Conservation (phyloP, 1,140 invertebrate species). For the Drosophila pseudoananassae region DNA sequence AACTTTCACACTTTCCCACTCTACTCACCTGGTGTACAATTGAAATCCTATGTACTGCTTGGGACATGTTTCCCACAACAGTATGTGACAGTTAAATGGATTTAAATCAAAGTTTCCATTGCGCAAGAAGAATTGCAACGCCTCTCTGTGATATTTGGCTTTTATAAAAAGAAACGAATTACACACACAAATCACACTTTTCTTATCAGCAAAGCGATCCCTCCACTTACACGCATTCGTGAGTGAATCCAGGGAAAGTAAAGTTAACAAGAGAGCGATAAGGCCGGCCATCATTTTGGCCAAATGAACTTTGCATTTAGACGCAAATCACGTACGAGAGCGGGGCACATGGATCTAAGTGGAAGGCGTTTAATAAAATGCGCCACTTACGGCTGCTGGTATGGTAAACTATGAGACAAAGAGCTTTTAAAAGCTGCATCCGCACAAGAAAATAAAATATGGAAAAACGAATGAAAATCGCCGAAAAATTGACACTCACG, state of each 20-base stretch:
- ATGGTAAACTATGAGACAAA: conserved; percentile 25
- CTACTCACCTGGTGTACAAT: conserved; percentile 67
- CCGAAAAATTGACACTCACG: conserved; percentile 42
- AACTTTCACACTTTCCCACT: background rate
- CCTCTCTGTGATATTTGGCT: conserved; percentile 53
- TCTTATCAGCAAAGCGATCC: conserved; percentile 22
- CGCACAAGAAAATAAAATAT: conserved; percentile 30
- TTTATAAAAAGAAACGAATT: conserved; percentile 17
- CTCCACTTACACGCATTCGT: conserved; percentile 54
- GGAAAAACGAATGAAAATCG: conserved; percentile 46
- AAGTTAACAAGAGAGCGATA: conserved; percentile 27
- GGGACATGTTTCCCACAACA: conserved; percentile 60
- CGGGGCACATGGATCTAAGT: conserved; percentile 37
- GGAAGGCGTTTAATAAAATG: conserved; percentile 66
- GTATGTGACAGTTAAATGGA: conserved; percentile 70
- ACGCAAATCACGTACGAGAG: conserved; percentile 26
- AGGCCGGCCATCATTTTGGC: conserved; percentile 30
- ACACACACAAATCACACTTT: conserved; percentile 21
- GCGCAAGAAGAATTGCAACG: conserved; percentile 64
- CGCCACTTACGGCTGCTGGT: conserved; percentile 42
- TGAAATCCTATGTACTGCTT: conserved; percentile 58
- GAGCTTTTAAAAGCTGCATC: conserved; percentile 48
- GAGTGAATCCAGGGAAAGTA: conserved; percentile 58
- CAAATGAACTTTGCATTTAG: conserved; percentile 25
- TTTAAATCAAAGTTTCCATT: conserved; percentile 75